Evolutionary conservation across 2,797 vertebrate genomes (phyloP).

Genomic region (Propithecus perrieri): DNA sequence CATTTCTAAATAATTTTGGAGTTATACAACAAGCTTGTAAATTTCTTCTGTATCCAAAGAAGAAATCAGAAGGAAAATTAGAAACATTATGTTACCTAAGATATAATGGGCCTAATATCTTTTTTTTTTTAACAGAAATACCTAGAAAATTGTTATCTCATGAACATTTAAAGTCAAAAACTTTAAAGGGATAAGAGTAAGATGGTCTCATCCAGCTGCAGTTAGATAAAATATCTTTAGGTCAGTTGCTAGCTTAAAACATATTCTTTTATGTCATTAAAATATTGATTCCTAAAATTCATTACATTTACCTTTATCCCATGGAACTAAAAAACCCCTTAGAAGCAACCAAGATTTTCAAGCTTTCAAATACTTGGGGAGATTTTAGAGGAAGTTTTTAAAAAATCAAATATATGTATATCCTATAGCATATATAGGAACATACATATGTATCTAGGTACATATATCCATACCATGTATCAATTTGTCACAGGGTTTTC

Average conservation of each 20-base stretch:
- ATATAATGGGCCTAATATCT: background rate
- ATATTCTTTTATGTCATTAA: background rate
- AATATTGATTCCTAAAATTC: background rate
- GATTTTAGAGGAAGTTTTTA: background rate
- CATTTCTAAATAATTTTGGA: conserved; percentile 39
- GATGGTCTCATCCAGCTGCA: background rate
- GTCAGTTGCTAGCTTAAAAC: background rate
- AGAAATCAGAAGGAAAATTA: background rate
- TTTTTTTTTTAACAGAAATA: background rate
- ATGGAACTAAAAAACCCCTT: background rate
- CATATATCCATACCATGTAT: background rate
- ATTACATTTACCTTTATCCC: background rate
- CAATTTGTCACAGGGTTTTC: background rate
- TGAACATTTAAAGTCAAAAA: background rate
- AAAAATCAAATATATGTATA: background rate
- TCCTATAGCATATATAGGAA: background rate
- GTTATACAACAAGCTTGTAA: background rate
- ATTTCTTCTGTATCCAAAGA: conserved; percentile 8
- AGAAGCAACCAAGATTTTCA: background rate
- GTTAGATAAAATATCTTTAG: background rate
- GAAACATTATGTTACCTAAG: background rate
- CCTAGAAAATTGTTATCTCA: background rate
- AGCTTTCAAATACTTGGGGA: background rate
- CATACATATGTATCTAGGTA: background rate
- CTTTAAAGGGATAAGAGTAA: background rate